Base-by-base conservation (phyloP, 2,797 vertebrate genomes). In the Halcyon chelicuti region DNA sequence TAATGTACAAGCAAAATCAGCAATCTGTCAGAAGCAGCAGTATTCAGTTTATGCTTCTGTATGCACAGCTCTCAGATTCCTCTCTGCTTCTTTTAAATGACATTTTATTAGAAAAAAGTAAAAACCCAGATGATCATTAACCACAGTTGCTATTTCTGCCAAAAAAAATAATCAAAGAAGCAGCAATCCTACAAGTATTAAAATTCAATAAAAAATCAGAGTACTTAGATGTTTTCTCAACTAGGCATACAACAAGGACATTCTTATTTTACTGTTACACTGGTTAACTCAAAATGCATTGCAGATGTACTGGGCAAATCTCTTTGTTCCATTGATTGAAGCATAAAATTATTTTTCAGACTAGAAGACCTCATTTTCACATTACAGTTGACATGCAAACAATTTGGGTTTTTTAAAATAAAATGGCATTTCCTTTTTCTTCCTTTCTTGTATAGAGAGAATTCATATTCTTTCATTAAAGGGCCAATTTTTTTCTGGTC, bases 21-120 rank as follows among this genome's bases (percentile, higher is more conserved):
- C 71, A 92, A 52, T 86, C n/a, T 88, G 40, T 23, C 76, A 90
- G 65, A 88, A 90, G 73, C 7, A 78, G 35, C n/a, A 87, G 25
- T 62, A 76, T 82, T 89, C 90, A 79, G 51, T 79, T 87, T 71
- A 73, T 70, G n/a, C 57, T 66, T 90, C 82, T 97, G n/a, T 55
- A 62, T 88, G 72, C 19, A 58, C 89, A 31, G 77, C 47, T 88
- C 17, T 90, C 42, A 63, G 58, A 90, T 58, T 78, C 29, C 39
- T 82, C 90, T 90, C 33, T 95, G 47, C 44, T 83, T 71, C 60
- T 94, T 86, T 90, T 90, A 94, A 93, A 67, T 76, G 35, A 76
- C 42, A 91, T 88, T 84, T 95, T 92, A 66, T 87, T 85, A 81
- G 47, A 10, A 81, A 90, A 93, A 89, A 80, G 70, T 6, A 66